Conservation (phyloP, 2,888 invertebrate species). For the Apamea epomidion region DNA sequence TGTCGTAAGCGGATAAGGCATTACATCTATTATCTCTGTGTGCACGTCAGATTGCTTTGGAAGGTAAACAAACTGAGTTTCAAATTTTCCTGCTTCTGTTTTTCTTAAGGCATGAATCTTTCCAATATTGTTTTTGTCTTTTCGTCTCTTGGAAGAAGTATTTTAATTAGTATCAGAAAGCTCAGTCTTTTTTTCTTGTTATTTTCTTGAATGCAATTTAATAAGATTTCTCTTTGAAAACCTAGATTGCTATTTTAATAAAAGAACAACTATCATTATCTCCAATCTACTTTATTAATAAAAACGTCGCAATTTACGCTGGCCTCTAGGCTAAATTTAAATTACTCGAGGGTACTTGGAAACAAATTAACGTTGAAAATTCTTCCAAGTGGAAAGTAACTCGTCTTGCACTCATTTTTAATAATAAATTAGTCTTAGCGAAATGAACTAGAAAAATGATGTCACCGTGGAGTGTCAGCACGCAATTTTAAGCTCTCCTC, state of each 20-base stretch:
- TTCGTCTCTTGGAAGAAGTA: neutral
- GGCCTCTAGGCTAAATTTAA: conserved; percentile 38
- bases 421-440: conserved; percentile 68
- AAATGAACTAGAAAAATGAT: conserved; percentile 75
- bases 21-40: conserved; percentile 41
- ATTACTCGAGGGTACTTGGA: conserved; percentile 26
- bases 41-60: conserved; percentile 32
- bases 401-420: conserved; percentile 63
- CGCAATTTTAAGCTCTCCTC: conserved; percentile 68
- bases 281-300: neutral
- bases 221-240: neutral
- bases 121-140: conserved; percentile 9
- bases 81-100: conserved; percentile 32
- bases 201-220: neutral
- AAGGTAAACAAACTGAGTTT: conserved; percentile 24
- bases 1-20: conserved; percentile 37
- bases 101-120: neutral
- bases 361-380: conserved; percentile 59
- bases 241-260: neutral
- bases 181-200: neutral
- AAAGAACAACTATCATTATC: neutral
- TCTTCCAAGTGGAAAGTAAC: conserved; percentile 54
- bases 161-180: conserved; percentile 14
- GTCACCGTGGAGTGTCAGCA: conserved; percentile 67
- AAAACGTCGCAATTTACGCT: conserved; percentile 25